These are phyloP conservation scores for Amphiduros pacificus DNA, from an alignment of 2,888 invertebrate genomes.

Conservation along the genomic window DNA sequence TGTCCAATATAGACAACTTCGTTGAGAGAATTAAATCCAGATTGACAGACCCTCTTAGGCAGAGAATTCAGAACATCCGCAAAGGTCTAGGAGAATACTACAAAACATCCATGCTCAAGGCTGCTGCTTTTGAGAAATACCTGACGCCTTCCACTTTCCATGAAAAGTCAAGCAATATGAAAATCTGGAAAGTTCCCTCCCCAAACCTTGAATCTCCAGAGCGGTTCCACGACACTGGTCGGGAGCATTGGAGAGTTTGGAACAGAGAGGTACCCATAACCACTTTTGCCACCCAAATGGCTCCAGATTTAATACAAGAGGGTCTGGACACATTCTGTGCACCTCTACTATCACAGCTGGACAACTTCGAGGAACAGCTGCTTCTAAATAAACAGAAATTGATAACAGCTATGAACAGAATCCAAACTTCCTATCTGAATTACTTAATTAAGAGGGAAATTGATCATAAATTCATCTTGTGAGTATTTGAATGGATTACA, in stretches of 20 bases:
- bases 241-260: slow-evolving; percentile 27
- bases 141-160: slow-evolving; percentile 15
- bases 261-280: slow-evolving; percentile 17
- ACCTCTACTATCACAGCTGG: slow-evolving; percentile 20
- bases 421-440: slow-evolving; percentile 8
- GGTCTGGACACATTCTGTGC: slow-evolving; percentile 21
- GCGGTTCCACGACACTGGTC: slow-evolving; percentile 16
- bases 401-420: slow-evolving; percentile 9
- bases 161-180: slow-evolving; percentile 19
- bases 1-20: slow-evolving; percentile 21
- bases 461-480: slow-evolving; percentile 28
- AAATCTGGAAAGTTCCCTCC: slow-evolving; percentile 25
- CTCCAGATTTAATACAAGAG: slow-evolving; percentile 7
- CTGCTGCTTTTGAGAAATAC: slow-evolving; percentile 22
- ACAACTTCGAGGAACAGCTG: slow-evolving; percentile 25
- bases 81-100: slow-evolving; percentile 9
- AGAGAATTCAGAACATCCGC: slow-evolving; percentile 9
- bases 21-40: slow-evolving; percentile 18
- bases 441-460: slow-evolving; percentile 17
- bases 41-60: slow-evolving; percentile 23
- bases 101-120: slow-evolving; percentile 19
- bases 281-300: slow-evolving; percentile 1
- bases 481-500: not conserved
- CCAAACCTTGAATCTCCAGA: slow-evolving; percentile 25
- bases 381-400: slow-evolving; percentile 18